Evolutionary conservation across 1,140 invertebrate species (phyloP).

Genomic region (Littorina saxatilis): DNA sequence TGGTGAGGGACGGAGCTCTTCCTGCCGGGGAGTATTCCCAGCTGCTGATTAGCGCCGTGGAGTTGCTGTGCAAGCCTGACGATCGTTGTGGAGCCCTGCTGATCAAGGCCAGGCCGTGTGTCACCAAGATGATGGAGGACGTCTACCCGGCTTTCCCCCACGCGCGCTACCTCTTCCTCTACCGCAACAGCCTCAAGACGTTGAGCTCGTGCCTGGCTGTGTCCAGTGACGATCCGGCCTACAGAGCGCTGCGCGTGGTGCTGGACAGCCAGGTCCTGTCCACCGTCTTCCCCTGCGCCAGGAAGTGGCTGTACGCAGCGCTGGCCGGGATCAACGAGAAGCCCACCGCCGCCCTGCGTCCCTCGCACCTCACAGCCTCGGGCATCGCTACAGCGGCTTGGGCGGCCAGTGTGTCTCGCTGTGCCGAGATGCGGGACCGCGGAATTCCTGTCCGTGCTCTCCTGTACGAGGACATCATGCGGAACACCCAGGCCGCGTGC

Average conservation of each 20-base stretch:
- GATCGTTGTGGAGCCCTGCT: conserved; percentile 62
- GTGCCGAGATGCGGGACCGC: conserved; percentile 57
- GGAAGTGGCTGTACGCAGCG: conserved; percentile 58
- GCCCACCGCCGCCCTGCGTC: conserved; percentile 36
- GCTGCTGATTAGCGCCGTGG: conserved; percentile 63
- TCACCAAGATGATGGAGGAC: conserved; percentile 60
- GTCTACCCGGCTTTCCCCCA: conserved; percentile 61
- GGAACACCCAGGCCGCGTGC: conserved; percentile 57
- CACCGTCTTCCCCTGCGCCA: conserved; percentile 61
- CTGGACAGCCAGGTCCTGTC: conserved; percentile 64
- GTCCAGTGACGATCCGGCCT: conserved; percentile 56
- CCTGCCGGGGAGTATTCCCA: conserved; percentile 65
- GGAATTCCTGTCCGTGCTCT: conserved; percentile 64
- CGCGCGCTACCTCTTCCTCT: conserved; percentile 66
- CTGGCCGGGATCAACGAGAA: conserved; percentile 60
- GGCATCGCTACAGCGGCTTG: conserved; percentile 65
- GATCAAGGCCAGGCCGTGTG: conserved; percentile 63
- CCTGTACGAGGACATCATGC: conserved; percentile 69
- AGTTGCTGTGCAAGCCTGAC: conserved; percentile 70
- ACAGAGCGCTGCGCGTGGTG: conserved; percentile 55
- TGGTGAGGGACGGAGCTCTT: conserved; percentile 55
- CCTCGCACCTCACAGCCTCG: conserved; percentile 50
- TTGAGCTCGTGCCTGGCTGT: conserved; percentile 61
- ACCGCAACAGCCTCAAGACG: conserved; percentile 69
- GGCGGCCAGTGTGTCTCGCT: conserved; percentile 62